phyloP scores from a whole-genome alignment of 2,113 vertebrate genomes.

The Hiodon tergisus region DNA sequence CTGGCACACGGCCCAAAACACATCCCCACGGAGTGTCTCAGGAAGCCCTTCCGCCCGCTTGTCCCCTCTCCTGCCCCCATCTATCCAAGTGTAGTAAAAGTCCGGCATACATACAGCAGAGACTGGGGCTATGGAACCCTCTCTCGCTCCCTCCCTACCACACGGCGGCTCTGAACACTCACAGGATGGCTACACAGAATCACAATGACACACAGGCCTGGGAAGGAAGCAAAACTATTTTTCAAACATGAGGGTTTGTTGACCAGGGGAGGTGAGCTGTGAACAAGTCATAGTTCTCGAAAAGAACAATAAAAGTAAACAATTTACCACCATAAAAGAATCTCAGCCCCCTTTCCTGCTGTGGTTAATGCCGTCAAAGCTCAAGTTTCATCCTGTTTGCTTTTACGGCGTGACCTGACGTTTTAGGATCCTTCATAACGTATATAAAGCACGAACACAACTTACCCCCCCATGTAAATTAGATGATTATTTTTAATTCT shows the following conservation, averaged over 20 bases:
- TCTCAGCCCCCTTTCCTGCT: no score
- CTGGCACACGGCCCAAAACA: constrained; percentile 16
- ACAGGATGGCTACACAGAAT: constrained; percentile 51
- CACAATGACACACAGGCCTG: constrained; percentile 53
- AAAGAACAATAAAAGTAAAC: constrained; percentile 30
- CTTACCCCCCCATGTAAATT: no score
- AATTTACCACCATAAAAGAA: constrained; percentile 7
- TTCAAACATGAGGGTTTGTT: constrained; percentile 27
- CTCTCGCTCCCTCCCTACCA: constrained; percentile 19
- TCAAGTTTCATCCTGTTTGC: no score
- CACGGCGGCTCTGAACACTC: constrained; percentile 44
- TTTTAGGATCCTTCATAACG: no score
- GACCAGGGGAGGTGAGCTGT: constrained; percentile 8
- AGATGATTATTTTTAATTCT: no score
- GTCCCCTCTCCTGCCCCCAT: not conserved
- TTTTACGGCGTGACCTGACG: no score
- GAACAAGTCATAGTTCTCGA: constrained; percentile 27
- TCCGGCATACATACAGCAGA: constrained; percentile 40
- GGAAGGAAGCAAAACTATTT: constrained; percentile 33
- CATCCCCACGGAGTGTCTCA: constrained; percentile 29
- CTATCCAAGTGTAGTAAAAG: constrained; percentile 43
- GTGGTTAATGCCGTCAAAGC: no score
- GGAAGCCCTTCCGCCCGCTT: constrained; percentile 13
- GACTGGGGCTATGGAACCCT: constrained; percentile 32
- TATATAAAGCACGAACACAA: no score